Base-by-base conservation (phyloP, 2,888 invertebrate species). In the Torymus tubicola region DNA sequence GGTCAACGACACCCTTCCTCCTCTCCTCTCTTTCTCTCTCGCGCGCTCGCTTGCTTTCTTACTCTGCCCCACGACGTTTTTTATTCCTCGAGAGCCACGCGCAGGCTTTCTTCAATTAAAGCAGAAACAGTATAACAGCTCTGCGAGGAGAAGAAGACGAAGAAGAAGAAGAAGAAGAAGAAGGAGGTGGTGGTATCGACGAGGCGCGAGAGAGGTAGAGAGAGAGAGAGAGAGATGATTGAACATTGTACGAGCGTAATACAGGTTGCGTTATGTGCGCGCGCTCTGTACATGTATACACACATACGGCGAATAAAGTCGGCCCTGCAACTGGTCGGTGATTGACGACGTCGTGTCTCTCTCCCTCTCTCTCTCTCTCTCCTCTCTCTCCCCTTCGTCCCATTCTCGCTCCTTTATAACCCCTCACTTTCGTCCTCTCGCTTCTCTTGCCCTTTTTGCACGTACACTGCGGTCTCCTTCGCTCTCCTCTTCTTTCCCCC, bases 1-100 rank as follows among this genome's bases (percentile, higher is more conserved):
- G 89, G 90, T 90, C 90, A 90, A 90, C 87, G 90, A 88, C 89
- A 88, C 86, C 87, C 87, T 86, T 86, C 81, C 84, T 82, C 73
- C 79, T 64, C 82, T 82, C 77, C 71, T 68, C 65, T 63, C 31
- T 58, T 76, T 16, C 55, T 53, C 55, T 55, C 13, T 11, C 24
- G 55, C n/a, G 8, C n/a, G 8, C 24, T 42, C n/a, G 52, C 50
- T 10, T 21, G 31, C 21, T n/a, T 65, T 31, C 52, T 60, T 75
- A 12, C 50, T 57, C 67, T 55, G 14, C 64, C 31, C 21, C 78
- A 18, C 61, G 31, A 31, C 31, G 31, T 50, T 64, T 64, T 72
- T 70, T 70, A 60, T 70, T 70, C n/a, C 64, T 64, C 70, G 42
- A 14, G 31, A 13, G 53, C 61, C 12, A 58, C 16, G 53, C 53